A percentile compares a stretch with the other conserved stretches of the same genome.
These are phyloP conservation scores for Rotaria magnacalcarata DNA, from an alignment of 2,888 invertebrate species.

Conservation along the genomic window DNA sequence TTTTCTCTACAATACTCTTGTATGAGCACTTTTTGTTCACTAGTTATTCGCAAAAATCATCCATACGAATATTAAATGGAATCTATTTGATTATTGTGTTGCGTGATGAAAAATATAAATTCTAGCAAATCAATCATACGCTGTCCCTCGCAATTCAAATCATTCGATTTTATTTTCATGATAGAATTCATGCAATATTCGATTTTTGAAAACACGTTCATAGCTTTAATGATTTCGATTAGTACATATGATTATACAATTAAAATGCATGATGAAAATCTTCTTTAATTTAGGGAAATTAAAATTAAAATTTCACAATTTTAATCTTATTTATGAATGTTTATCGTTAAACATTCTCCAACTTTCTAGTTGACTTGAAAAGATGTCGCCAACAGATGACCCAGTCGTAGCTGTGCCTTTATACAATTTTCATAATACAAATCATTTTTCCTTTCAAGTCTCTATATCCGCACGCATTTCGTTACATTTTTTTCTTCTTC, in stretches of 20 bases:
- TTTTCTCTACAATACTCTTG: no score
- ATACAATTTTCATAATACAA: not conserved
- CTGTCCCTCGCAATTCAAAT: no score
- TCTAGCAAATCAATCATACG: no score
- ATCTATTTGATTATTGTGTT: no score
- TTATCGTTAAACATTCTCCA: not conserved
- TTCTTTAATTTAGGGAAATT: not conserved
- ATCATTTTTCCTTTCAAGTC: not conserved
- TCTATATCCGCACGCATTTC: not conserved
- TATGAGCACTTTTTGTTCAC: no score
- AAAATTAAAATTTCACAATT: not conserved
- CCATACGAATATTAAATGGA: no score
- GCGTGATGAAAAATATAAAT: no score
- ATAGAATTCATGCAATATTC: not conserved
- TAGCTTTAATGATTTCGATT: not conserved
- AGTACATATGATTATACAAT: not conserved
- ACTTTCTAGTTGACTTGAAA: not conserved
- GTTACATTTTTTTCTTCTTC: not conserved
- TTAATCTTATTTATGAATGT: not conserved
- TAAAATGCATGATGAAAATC: not conserved
- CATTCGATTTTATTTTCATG: no score
- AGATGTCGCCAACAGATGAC: not conserved
- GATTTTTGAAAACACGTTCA: not conserved
- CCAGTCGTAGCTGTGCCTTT: not conserved
- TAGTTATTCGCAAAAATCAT: no score